Base-by-base conservation (phyloP, 2,113 vertebrate genomes). In the Callospermophilus lateralis region DNA sequence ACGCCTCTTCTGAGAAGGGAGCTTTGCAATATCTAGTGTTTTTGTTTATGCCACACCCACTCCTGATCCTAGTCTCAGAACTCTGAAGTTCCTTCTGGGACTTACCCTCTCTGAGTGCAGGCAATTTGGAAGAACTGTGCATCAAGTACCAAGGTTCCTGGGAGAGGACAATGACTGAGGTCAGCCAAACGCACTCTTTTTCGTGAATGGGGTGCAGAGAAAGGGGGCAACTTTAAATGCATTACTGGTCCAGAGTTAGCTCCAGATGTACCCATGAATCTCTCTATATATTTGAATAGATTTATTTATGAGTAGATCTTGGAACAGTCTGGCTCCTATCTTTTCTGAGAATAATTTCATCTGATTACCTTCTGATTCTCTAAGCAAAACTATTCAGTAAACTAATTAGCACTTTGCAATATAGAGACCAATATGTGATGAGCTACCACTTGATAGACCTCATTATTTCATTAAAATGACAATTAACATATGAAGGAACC, bases 371-470 rank as follows among this genome's bases (percentile, higher is more conserved):
- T 73, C 80, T 22, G 30, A 55, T 37, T 84, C 67, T 58, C 67
- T 53, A 12, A 63, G 73, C 32, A 68, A 95, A 67, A 37, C 34
- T 51, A 79, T 42, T 74, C 16, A 45, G 19, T 63, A 39, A 48
- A 94, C 6, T 39, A 80, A 93, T 96, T 7, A 51, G 24, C 42
- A 79, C 12, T 92, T 81, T 93, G n/a, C 8, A 92, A 42, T 39
- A 93, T 0, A 83, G 3, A 93, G 30, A 83, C 9, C 3, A 87
- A 53, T 78, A 81, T 45, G 2, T 91, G 48, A 70, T 80, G 26
- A 73, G 28, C 13, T 61, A 67, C 1, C 15, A 74, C 12, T 81
- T 68, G 28, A 28, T 4, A 93, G 39, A 48, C 87, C 80, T 84
- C 28, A 61, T 63, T 48, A 78, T 90, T 81, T 86, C 20, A 61